Conservation (phyloP, 2,113 vertebrate species). For the Mesitornis unicolor region DNA sequence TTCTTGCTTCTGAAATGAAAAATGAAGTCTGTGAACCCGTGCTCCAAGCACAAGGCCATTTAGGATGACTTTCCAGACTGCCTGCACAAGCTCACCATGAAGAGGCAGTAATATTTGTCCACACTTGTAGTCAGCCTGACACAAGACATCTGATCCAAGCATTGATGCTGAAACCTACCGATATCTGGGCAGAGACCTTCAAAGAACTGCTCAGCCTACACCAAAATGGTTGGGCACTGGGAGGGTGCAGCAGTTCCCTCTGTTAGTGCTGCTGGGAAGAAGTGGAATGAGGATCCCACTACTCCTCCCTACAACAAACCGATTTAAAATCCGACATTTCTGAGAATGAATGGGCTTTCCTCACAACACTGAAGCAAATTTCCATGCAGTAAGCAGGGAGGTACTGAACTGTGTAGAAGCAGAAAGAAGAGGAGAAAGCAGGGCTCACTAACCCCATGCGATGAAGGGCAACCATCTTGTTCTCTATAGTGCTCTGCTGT, state of each 20-base stretch:
- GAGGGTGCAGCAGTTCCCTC: neutral
- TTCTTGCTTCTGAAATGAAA: neutral
- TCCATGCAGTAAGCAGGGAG: neutral
- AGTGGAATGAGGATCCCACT: neutral
- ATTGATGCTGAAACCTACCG: neutral
- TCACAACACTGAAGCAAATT: rapidly evolving
- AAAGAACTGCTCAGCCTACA: neutral
- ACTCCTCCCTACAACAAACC: neutral
- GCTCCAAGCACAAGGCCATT: neutral
- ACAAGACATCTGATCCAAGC: neutral
- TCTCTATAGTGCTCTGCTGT: constrained; percentile 85
- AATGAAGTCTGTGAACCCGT: neutral
- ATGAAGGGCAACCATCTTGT: constrained; percentile 91
- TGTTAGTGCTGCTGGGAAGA: neutral
- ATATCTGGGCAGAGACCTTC: neutral
- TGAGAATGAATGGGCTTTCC: neutral
- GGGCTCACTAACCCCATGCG: constrained; percentile 87
- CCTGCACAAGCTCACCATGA: neutral
- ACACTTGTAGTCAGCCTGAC: neutral
- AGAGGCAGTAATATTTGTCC: neutral
- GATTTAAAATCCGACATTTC: neutral
- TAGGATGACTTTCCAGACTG: neutral
- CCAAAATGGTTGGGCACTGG: neutral
- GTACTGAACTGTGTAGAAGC: neutral
- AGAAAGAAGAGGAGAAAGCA: neutral